Conservation (phyloP, 1,140 invertebrate species). For the Cotesia typhae region DNA sequence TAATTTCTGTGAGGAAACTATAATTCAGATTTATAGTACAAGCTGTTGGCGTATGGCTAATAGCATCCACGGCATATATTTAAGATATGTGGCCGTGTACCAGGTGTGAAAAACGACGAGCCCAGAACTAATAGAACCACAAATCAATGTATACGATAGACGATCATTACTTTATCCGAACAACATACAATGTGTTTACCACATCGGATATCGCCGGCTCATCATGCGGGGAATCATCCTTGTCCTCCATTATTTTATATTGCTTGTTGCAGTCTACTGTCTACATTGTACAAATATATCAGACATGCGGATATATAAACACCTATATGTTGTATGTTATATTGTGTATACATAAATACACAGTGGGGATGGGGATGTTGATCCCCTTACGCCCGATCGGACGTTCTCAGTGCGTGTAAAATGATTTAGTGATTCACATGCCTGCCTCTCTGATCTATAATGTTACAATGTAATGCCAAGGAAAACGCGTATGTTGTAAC, state of each 20-base stretch:
- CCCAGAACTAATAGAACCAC: slow-evolving; percentile 64
- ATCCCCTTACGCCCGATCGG: slow-evolving; percentile 59
- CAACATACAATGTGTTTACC: slow-evolving; percentile 61
- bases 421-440: slow-evolving; percentile 49
- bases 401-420: slow-evolving; percentile 44
- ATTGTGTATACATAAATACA: slow-evolving; percentile 10
- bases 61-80: no score
- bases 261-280: no score
- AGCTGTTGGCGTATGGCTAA: background rate
- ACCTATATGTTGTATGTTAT: slow-evolving; percentile 38
- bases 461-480: slow-evolving; percentile 24
- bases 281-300: background rate
- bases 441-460: slow-evolving; percentile 25
- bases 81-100: slow-evolving; percentile 33
- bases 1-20: slow-evolving; percentile 2
- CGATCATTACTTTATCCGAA: slow-evolving; percentile 61
- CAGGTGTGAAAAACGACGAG: slow-evolving; percentile 59
- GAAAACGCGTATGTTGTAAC: slow-evolving; percentile 22
- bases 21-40: no score
- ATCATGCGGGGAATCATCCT: slow-evolving; percentile 21
- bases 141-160: slow-evolving; percentile 62
- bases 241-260: no score
- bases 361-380: slow-evolving; percentile 40
- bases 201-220: slow-evolving; percentile 51
- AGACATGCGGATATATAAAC: slow-evolving; percentile 22